Evolutionary conservation across 2,797 vertebrate genomes (phyloP).

Genomic region (Philypnodon macrostomus): DNA sequence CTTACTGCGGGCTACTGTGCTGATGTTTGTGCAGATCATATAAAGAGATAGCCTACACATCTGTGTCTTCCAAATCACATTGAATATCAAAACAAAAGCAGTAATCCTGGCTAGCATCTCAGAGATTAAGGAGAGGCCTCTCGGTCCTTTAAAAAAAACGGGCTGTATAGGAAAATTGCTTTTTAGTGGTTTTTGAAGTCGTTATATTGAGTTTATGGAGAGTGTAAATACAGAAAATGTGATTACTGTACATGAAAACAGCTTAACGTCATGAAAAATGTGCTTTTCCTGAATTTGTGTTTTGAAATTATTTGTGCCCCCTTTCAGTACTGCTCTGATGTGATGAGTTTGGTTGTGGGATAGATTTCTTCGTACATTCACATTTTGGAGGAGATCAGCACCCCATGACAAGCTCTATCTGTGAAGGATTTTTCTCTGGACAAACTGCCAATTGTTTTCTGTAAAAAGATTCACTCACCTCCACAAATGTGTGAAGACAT

Average conservation of each 20-base stretch:
- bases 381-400: too few relatives aligned
- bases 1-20: constrained; percentile 11
- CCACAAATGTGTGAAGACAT: too few relatives aligned
- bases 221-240: constrained; percentile 8
- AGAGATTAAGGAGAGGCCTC: constrained; percentile 27
- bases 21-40: constrained; percentile 39
- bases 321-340: constrained; percentile 1
- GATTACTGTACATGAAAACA: constrained; percentile 12
- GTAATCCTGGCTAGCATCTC: constrained; percentile 17
- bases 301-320: constrained; percentile 4
- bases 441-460: too few relatives aligned
- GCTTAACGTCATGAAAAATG: constrained; percentile 8
- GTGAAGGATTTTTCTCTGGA: too few relatives aligned
- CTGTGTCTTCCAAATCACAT: constrained; percentile 19
- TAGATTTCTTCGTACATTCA: too few relatives aligned
- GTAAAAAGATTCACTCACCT: too few relatives aligned
- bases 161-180: not conserved
- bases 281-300: constrained; percentile 6
- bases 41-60: constrained; percentile 27
- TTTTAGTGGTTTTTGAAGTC: constrained; percentile 23
- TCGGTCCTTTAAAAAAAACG: not conserved
- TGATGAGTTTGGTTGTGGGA: too few relatives aligned
- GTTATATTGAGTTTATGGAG: constrained; percentile 17
- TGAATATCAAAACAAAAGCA: constrained; percentile 38
- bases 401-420: too few relatives aligned